Percentiles rank a stretch among this genome's conserved stretches.
Conservation (phyloP, 2,888 invertebrate species). For the Cistogaster globosa region DNA sequence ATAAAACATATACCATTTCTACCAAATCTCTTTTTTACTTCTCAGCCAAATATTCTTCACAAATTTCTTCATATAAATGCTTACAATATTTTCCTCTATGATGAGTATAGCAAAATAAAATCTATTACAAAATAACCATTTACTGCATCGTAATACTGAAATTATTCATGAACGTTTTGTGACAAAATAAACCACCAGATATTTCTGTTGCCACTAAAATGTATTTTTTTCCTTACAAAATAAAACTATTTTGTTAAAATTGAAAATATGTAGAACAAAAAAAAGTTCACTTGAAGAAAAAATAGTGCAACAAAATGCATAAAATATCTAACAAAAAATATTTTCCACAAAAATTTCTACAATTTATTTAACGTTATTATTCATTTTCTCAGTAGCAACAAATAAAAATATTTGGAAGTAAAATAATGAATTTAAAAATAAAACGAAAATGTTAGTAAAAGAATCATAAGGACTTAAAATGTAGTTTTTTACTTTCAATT, state of each 20-base stretch:
- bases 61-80: too few relatives aligned
- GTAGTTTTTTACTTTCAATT: too few relatives aligned
- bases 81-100: too few relatives aligned
- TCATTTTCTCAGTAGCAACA: slow-evolving; percentile 15
- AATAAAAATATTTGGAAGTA: not conserved
- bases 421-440: slow-evolving; percentile 17
- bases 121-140: slow-evolving; percentile 14
- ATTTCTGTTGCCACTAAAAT: slow-evolving; percentile 43
- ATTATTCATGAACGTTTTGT: slow-evolving; percentile 46
- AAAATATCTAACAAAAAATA: not conserved
- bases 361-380: slow-evolving; percentile 22
- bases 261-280: not conserved
- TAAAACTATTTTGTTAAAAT: not conserved
- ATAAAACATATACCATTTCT: too few relatives aligned
- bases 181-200: slow-evolving; percentile 53
- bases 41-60: too few relatives aligned
- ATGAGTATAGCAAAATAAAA: not conserved
- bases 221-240: slow-evolving; percentile 29
- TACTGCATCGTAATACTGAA: slow-evolving; percentile 31
- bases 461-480: too few relatives aligned
- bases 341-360: not conserved
- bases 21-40: too few relatives aligned
- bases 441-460: not conserved
- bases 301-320: slow-evolving; percentile 1
- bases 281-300: slow-evolving; percentile 1